A percentile compares a stretch with the other conserved stretches of the same genome.
Evolutionary conservation across 2,888 invertebrate species (phyloP).

Genomic region (Nasonovia ribisnigri): DNA sequence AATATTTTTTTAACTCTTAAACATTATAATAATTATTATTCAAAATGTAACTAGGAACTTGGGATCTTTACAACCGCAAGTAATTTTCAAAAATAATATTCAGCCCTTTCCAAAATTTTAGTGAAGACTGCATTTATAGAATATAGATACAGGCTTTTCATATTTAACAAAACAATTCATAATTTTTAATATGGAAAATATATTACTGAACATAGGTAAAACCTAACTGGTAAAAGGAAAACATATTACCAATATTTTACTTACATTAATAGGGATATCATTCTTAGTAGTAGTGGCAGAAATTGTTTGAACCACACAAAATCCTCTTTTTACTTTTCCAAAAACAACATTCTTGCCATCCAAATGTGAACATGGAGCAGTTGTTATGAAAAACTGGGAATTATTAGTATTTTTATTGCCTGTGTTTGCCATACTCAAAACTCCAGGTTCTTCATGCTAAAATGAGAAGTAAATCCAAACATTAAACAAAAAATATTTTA

Average conservation of each 20-base stretch:
- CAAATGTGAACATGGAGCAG: conserved; percentile 81
- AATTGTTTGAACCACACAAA: conserved; percentile 80
- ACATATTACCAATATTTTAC: conserved; percentile 67
- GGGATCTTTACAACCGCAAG: too few relatives aligned
- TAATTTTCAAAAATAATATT: too few relatives aligned
- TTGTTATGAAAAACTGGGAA: conserved; percentile 94
- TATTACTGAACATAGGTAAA: neutral
- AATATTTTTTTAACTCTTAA: too few relatives aligned
- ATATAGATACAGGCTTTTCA: neutral
- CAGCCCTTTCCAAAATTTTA: too few relatives aligned
- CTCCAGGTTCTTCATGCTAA: conserved; percentile 76
- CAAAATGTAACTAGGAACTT: too few relatives aligned
- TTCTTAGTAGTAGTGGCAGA: conserved; percentile 74
- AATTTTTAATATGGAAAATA: neutral
- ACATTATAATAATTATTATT: too few relatives aligned
- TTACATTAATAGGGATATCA: conserved; percentile 76
- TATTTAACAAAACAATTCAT: neutral
- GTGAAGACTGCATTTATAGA: neutral
- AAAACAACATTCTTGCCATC: conserved; percentile 87
- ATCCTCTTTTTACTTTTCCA: conserved; percentile 83
- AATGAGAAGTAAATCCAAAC: conserved; percentile 66
- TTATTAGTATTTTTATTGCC: conserved; percentile 86
- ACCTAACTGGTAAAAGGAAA: neutral
- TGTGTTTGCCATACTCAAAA: conserved; percentile 85
- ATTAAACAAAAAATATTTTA: neutral